Evolutionary conservation across 2,113 vertebrate genomes (phyloP).

Genomic region (Macaca fascicularis): DNA sequence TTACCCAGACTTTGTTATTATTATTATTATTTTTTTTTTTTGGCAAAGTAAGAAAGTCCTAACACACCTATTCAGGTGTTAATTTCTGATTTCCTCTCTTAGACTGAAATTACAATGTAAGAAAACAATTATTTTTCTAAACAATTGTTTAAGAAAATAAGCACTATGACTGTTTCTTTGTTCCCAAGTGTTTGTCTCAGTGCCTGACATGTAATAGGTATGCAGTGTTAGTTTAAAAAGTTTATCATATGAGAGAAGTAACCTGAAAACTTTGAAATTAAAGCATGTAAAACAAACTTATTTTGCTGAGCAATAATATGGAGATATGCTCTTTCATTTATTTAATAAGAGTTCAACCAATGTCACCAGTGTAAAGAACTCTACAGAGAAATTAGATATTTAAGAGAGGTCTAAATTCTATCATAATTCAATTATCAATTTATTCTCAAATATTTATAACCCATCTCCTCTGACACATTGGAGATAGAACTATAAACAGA

Average conservation of each 20-base stretch:
- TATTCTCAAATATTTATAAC: background rate
- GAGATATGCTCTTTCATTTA: background rate
- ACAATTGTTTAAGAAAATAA: background rate
- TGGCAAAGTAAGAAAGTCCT: no score
- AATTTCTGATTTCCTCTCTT: background rate
- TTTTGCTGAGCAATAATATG: background rate
- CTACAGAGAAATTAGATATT: background rate
- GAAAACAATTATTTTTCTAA: background rate
- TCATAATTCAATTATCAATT: background rate
- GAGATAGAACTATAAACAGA: background rate
- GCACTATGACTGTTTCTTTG: background rate
- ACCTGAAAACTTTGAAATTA: background rate
- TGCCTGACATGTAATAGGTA: background rate
- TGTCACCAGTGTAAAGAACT: background rate
- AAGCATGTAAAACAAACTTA: background rate
- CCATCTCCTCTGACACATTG: background rate
- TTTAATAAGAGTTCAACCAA: background rate
- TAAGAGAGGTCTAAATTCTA: background rate
- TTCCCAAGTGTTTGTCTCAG: background rate
- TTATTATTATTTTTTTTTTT: no score
- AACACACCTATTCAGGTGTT: background rate
- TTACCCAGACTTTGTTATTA: no score
- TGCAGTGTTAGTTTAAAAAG: background rate
- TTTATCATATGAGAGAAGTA: background rate
- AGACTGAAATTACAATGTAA: background rate